phyloP scores from a whole-genome alignment of 1,140 invertebrate genomes.

The Diabrotica virgifera region DNA sequence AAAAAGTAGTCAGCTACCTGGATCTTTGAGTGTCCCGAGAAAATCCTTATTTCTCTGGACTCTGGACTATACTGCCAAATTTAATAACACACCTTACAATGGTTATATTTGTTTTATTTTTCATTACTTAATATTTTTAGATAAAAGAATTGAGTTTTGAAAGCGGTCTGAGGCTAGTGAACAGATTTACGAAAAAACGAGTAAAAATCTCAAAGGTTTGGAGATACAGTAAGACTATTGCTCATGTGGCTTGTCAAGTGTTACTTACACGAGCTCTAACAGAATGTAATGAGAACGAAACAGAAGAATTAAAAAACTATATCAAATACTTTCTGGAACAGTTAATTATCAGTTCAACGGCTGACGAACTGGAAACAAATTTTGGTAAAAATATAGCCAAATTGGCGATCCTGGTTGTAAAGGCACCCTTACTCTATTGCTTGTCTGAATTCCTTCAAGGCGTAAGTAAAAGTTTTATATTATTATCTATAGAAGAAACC shows the following conservation, averaged over 20 bases:
- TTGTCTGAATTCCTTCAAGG: too few species aligned
- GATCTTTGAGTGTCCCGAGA: too few species aligned
- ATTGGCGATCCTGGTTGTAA: too few species aligned
- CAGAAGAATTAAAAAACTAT: slow-evolving; percentile 34
- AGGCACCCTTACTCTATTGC: too few species aligned
- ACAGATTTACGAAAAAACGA: slow-evolving; percentile 44
- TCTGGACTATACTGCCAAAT: too few species aligned
- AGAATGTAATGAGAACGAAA: slow-evolving; percentile 24
- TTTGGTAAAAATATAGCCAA: too few species aligned
- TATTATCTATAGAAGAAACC: too few species aligned
- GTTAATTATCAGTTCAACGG: slow-evolving; percentile 27
- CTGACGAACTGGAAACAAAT: slow-evolving; percentile 14
- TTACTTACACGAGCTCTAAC: slow-evolving; percentile 42
- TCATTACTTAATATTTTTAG: slow-evolving; percentile 29
- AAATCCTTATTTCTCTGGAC: too few species aligned
- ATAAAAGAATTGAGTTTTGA: slow-evolving; percentile 39
- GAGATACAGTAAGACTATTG: slow-evolving; percentile 39
- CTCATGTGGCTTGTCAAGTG: slow-evolving; percentile 40
- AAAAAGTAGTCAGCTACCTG: too few species aligned
- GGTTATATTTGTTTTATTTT: too few species aligned
- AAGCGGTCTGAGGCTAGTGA: slow-evolving; percentile 42
- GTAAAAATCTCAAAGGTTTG: slow-evolving; percentile 45
- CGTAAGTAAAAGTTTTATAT: too few species aligned
- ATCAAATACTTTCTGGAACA: slow-evolving; percentile 36
- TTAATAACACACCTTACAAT: too few species aligned